Evolutionary conservation across 2,888 invertebrate species (phyloP), one percentile per base, ranked within the genome.

Genomic region (Apodemia zela): DNA sequence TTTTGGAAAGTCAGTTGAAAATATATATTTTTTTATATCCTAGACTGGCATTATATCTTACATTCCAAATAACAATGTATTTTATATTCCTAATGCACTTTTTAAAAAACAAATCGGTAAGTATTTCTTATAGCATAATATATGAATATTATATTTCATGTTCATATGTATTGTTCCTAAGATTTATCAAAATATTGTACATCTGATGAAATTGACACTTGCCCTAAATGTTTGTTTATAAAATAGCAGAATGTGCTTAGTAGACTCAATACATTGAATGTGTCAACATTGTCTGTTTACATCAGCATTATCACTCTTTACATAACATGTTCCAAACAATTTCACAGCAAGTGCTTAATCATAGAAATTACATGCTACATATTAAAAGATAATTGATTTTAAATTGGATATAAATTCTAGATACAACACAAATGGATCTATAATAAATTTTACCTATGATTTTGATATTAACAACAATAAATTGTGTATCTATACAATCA

Each of bases 191-290:
- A 51, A 51, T 51, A 25, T 18, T 51, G 17, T 25, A 42, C n/a
- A 47, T 71, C 67, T 72, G 69, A 66, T 65, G 63, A 68, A 68
- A 68, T 67, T 70, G 62, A 62, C 73, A 75, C 75, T 75, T 75
- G 75, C 69, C 72, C 71, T 67, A 69, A 71, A 69, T 74, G 72
- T 75, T 76, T 75, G 68, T 70, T 69, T 71, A 72, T 68, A 70
- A 68, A 67, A 71, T 58, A 65, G 58, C 60, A 71, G 70, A 77
- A 75, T 74, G 71, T 74, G 73, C 73, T 74, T 69, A 75, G 70
- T 70, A 65, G 63, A 69, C 69, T 70, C 66, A 71, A 68, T 70
- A 68, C 61, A 66, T 61, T 54, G 61, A 47, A 60, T 61, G 17
- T 65, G 60, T 66, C 63, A 64, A 64, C 67, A 67, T 61, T 60